These are phyloP conservation scores for Ptychodera flava DNA, from an alignment of 35 echinoderm and acorn worm species.

Conservation along the genomic window DNA sequence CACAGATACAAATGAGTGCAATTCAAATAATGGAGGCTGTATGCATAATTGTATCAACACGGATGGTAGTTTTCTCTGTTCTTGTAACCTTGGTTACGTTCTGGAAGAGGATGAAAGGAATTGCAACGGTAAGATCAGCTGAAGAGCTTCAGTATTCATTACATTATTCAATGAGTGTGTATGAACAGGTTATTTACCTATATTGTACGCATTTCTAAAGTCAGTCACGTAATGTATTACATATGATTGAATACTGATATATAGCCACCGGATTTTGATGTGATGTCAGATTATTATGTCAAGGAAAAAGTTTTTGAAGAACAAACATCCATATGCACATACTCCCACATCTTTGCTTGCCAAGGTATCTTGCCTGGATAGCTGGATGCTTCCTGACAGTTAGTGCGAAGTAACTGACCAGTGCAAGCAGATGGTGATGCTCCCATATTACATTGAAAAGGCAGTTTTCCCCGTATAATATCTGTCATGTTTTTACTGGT, in stretches of 20 bases:
- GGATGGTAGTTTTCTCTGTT: not conserved
- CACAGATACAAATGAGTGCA: constrained; percentile 7
- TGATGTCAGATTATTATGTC: not conserved
- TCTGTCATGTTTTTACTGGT: not conserved
- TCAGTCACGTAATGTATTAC: not conserved
- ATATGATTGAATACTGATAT: not conserved
- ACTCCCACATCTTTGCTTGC: not conserved
- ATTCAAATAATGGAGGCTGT: not conserved
- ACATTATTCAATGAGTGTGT: not conserved
- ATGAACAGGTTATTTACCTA: not conserved
- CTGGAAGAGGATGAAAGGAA: not conserved
- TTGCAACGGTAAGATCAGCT: constrained; percentile 2
- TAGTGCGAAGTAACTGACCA: not conserved
- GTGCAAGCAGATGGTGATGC: not conserved
- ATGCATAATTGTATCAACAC: not conserved
- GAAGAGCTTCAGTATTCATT: not conserved
- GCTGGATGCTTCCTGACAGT: not conserved
- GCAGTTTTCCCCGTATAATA: not conserved
- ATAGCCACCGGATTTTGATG: not conserved
- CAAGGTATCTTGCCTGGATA: not conserved
- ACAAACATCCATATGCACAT: too few species aligned
- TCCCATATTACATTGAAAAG: not conserved
- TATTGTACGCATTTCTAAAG: not conserved
- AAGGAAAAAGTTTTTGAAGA: too few species aligned
- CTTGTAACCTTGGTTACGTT: not conserved